Base-by-base conservation (phyloP, 64 coral and sea anemone species). In the Dendrophyllia cribrosa region DNA sequence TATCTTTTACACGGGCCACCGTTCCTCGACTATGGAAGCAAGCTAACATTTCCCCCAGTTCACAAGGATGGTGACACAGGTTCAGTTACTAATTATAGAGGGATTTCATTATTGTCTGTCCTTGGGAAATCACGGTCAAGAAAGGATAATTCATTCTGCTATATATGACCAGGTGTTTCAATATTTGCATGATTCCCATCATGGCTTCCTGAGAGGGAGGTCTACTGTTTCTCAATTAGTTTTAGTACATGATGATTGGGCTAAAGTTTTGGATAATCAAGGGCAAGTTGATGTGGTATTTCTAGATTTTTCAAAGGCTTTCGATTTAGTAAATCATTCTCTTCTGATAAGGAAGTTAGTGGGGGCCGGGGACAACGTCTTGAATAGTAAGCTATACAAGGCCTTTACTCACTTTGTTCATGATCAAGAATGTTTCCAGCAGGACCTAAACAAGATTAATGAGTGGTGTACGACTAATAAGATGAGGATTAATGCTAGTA, bases 221-320 rank as follows among this genome's bases (percentile, higher is more conserved):
- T 87, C 51, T 19, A 87, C 85, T 72, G 72, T 58, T 58, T 87
- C 67, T 71, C 85, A 74, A 71, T 70, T 87, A 72, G 48, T 87
- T 71, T 58, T 72, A 22, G 85, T 74, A 50, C 83, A 70, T 19
- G 64, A 71, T 72, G 72, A 75, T 52, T 75, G 72, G 72, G 72
- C 72, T 12, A 75, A 50, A 75, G 46, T 86, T 24, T 71, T 86
- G 5, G 17, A 86, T 56, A 86, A 56, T 52, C 66, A 71, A 56
- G 83, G 47, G 51, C 67, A 86, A 71, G 66, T 67, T 55, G 65
- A 86, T 71, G 83, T 71, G 3, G 52, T 70, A 61, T 83, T 63
- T 66, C 56, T 83, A 24, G 55, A 83, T 66, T 83, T 83, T 83
- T 60, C 58, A 43, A 83, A 83, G 58, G 56, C 58, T 34, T 83